Evolutionary conservation across 2,888 invertebrate genomes (phyloP), one percentile per base, ranked within the genome.

Genomic region (Fragum whitleyi): DNA sequence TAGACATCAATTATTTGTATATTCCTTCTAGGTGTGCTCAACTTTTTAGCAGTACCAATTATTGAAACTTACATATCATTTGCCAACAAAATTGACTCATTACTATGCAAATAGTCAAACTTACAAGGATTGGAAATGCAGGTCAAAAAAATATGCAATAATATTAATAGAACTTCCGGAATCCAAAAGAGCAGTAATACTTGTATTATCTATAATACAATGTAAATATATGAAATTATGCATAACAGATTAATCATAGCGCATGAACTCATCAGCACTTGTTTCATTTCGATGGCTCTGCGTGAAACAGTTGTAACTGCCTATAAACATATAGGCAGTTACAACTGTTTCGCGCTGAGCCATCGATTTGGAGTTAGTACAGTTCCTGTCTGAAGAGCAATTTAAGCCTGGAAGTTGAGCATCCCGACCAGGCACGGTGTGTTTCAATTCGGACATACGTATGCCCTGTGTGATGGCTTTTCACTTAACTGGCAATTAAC

Each of bases 91-190:
- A 74, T 39, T 6, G 26, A 19, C 5, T 67, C 71, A 57, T 39
- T 7, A 47, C 47, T 53, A 11, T 29, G 19, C 0, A 9, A 3
- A 53, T 62, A 53, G 26, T 67, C 14, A 21, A 53, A n/a, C 11
- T 55, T 59, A 16, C 11, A n/a, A 29, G 70, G 36, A 29, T 23
- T 26, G 9, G 79, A 29, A n/a, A 79, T n/a, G 16, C 29, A 39
- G 23, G 75, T 32, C 75, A 71, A 79, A 59, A 67, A 65, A 47
- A 11, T 47, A 7, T 16, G 72, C 65, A 11, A 79, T 55, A 21
- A 79, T 47, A 74, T 79, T 74, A 11, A 74, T 74, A n/a, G 23
- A 29, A 65, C 79, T 74, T 14, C 74, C 79, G 32, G 79, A 57
- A 62, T 79, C 79, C 5, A 79, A 47, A 47, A 74, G 57, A 11